Conservation (phyloP, 2,797 vertebrate genomes). For the Sparus aurata region DNA sequence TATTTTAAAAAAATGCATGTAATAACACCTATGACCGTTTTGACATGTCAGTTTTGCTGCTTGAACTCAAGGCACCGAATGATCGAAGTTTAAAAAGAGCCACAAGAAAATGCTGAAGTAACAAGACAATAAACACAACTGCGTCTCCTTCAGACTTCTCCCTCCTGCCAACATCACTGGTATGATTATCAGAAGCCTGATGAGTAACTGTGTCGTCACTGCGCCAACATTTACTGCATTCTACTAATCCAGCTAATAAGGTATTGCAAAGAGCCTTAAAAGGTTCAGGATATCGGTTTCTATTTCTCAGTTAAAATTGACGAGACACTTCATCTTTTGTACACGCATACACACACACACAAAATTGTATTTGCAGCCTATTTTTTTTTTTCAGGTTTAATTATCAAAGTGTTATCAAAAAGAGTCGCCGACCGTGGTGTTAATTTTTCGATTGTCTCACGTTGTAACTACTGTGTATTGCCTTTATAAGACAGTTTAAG, state of each 20-base stretch:
- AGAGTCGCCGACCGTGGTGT: neutral
- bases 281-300: constrained; percentile 3
- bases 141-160: constrained; percentile 33
- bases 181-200: constrained; percentile 46
- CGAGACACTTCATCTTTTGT: neutral
- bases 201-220: constrained; percentile 18
- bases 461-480: constrained; percentile 40
- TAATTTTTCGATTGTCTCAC: constrained; percentile 60
- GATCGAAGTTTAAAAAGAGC: constrained; percentile 53
- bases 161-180: constrained; percentile 31
- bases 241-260: constrained; percentile 21
- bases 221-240: constrained; percentile 20
- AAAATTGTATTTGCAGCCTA: constrained; percentile 29
- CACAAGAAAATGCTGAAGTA: constrained; percentile 3
- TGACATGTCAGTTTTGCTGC: constrained; percentile 57
- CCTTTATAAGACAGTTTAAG: constrained; percentile 20
- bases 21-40: constrained; percentile 27
- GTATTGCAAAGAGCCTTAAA: constrained; percentile 23
- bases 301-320: constrained; percentile 29
- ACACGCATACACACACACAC: constrained; percentile 13
- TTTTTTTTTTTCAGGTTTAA: constrained; percentile 4
- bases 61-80: constrained; percentile 83
- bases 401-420: constrained; percentile 47
- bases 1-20: constrained; percentile 19
- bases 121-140: constrained; percentile 1